Evolutionary conservation across 2,797 vertebrate species (phyloP).

Genomic region (Nyctalus aviator): DNA sequence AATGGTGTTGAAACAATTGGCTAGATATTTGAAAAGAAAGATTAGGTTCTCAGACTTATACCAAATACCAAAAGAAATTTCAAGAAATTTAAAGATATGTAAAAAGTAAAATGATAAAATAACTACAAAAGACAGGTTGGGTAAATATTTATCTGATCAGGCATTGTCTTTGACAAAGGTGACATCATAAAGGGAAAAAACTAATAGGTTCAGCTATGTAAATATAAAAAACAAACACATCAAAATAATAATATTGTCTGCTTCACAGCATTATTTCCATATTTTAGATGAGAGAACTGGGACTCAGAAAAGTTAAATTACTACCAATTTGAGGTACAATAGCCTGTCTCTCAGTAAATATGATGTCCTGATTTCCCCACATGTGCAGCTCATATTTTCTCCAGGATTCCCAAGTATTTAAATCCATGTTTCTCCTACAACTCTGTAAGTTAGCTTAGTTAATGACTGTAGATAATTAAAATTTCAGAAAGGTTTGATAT

Average conservation of each 20-base stretch:
- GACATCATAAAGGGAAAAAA: background rate
- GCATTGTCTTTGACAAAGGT: background rate
- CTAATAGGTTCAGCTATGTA: background rate
- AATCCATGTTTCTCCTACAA: background rate
- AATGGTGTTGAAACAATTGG: background rate
- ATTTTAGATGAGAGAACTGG: too few relatives aligned
- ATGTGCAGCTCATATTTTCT: background rate
- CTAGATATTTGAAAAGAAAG: constrained; percentile 21
- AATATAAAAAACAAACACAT: background rate
- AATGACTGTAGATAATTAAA: constrained; percentile 24
- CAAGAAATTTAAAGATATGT: background rate
- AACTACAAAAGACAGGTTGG: background rate
- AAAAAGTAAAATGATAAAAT: background rate
- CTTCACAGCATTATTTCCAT: too few relatives aligned
- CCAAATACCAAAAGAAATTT: too few relatives aligned
- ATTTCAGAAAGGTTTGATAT: background rate
- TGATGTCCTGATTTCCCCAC: background rate
- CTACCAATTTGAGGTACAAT: background rate
- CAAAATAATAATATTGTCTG: too few relatives aligned
- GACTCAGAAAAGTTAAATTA: too few relatives aligned
- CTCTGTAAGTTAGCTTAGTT: background rate
- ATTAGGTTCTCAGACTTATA: background rate
- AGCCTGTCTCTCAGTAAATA: background rate
- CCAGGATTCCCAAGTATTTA: background rate
- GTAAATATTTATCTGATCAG: background rate